A percentile compares a stretch with the other conserved stretches of the same genome.
These are phyloP conservation scores for Paraescarpia echinospica DNA, from an alignment of 1,140 invertebrate species.

Conservation along the genomic window DNA sequence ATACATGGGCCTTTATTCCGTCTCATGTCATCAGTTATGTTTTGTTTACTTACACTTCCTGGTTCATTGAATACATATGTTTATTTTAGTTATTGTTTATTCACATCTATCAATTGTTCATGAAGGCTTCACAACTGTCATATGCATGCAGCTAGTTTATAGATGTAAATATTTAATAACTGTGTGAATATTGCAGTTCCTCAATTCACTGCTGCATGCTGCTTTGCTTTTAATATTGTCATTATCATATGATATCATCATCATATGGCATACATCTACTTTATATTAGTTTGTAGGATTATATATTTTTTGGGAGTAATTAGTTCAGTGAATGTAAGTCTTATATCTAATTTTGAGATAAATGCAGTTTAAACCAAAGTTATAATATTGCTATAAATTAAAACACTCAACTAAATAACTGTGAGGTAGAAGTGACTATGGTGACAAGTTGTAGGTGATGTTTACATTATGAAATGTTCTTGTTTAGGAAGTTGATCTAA, in stretches of 20 bases:
- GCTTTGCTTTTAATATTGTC: neutral
- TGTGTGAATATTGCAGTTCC: neutral
- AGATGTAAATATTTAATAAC: neutral
- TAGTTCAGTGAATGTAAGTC: neutral
- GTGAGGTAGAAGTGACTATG: no score
- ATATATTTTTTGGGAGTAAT: neutral
- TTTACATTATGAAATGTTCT: no score
- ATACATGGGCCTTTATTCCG: neutral
- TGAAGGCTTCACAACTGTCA: neutral
- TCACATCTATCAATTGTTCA: neutral
- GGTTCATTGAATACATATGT: neutral
- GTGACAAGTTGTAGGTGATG: no score
- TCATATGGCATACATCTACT: neutral
- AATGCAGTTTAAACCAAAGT: no score
- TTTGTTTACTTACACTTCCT: neutral
- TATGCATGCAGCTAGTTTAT: neutral
- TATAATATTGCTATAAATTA: no score
- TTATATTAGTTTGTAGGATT: neutral
- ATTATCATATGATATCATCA: neutral
- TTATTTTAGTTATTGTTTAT: neutral
- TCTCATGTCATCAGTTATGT: neutral
- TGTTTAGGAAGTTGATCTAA: no score
- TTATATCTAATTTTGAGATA: neutral
- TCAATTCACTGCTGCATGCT: neutral
- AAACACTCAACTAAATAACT: no score